phyloP scores from a whole-genome alignment of 2,797 vertebrate species.

The Liasis olivaceus region DNA sequence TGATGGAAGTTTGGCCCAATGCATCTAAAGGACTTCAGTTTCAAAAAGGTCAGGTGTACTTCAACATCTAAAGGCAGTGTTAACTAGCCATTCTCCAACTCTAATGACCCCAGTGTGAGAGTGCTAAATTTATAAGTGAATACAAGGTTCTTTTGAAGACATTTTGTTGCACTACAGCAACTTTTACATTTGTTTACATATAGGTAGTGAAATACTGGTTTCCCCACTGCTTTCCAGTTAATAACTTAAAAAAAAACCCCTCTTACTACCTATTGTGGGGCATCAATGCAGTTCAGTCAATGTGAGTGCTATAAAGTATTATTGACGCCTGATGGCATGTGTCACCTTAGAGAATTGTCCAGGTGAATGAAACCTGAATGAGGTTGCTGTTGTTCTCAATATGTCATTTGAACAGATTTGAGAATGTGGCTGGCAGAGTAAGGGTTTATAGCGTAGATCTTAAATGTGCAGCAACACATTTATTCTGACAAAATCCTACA shows the following conservation, averaged over 20 bases:
- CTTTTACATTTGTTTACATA: neutral
- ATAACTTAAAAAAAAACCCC: neutral
- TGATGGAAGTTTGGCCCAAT: neutral
- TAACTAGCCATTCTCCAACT: neutral
- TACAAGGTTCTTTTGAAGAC: neutral
- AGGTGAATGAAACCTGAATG: neutral
- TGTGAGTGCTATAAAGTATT: neutral
- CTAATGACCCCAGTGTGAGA: neutral
- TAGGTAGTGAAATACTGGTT: neutral
- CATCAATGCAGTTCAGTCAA: neutral
- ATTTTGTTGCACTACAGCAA: neutral
- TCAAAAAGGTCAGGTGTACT: neutral
- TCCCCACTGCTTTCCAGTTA: neutral
- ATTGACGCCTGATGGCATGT: neutral
- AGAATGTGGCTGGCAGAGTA: neutral
- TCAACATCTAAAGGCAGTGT: neutral
- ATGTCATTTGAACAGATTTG: neutral
- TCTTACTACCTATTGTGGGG: neutral
- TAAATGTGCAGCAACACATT: neutral
- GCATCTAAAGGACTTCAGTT: neutral
- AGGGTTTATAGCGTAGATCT: neutral
- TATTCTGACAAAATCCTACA: neutral
- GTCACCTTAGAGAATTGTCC: neutral
- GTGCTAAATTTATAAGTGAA: neutral
- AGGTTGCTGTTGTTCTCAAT: neutral